Evolutionary conservation across 2,888 invertebrate species (phyloP), one percentile per base, ranked within the genome.

Genomic region (Agrilus cyanescens): DNA sequence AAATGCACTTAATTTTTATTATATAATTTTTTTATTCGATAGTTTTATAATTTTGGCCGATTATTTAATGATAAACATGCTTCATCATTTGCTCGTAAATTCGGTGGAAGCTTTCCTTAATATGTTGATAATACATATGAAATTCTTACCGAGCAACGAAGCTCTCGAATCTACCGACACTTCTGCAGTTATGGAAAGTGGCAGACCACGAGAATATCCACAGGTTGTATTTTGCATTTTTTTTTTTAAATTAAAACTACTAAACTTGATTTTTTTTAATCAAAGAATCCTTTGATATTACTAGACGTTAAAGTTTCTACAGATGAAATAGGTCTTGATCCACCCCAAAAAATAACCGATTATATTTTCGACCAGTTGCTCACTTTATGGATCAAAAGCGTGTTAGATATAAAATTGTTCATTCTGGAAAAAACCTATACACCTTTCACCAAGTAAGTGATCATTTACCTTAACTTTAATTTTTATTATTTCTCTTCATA

Each of bases 31-130:
- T 45, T 45, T 63, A 57, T 10, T 25, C 25, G 25, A 25, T 55
- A 85, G 85, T 57, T 85, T 82, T 50, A 75, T 86, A 40, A 82
- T 77, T 49, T 63, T 80, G 41, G 70, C 75, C 13, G 87, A 87
- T 57, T 83, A 82, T 57, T 76, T 84, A 70, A 74, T 79, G 35
- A 75, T 79, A 49, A 76, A 76, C 51, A 75, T 82, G 72, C 64
- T 85, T 39, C 79, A 82, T 57, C 70, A 68, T 6, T 64, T 86
- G 25, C 71, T 85, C 8, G 69, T 70, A 35, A 75, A 73, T 41
- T 82, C 85, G 0, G 78, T 81, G 47, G 53, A 51, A 1, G 73
- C 76, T 52, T 67, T 85, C 53, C 66, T 77, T 18, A 52, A 54
- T 0, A 68, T 76, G 54, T 63, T 86, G 6, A 61, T 69, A 18